Percentiles rank a stretch among this genome's conserved stretches.
phyloP scores from a whole-genome alignment of 92 coral and sea anemone genomes.

The Porites rus region DNA sequence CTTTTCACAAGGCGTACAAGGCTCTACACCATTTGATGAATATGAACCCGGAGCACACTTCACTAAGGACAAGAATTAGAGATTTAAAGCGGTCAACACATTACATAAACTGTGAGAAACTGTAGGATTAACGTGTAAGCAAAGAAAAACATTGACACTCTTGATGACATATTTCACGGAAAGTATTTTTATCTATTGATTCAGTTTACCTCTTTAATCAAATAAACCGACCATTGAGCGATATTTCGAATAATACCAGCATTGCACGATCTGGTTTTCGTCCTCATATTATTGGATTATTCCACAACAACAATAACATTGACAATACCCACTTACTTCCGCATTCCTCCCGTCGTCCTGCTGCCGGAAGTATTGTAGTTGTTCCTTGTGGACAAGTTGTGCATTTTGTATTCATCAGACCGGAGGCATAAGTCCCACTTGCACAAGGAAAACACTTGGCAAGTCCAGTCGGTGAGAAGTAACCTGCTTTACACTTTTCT shows the following conservation, averaged over 20 bases:
- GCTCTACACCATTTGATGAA: slow-evolving; percentile 94
- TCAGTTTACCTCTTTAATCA: no score
- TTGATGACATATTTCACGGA: no score
- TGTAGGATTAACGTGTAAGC: no score
- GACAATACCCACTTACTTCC: slow-evolving; percentile 79
- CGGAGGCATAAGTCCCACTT: slow-evolving; percentile 79
- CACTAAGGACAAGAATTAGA: slow-evolving; percentile 62
- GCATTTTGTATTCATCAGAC: slow-evolving; percentile 80
- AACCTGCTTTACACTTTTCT: slow-evolving; percentile 93
- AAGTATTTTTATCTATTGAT: no score
- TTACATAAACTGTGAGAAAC: no score
- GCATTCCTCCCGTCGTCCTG: slow-evolving; percentile 90
- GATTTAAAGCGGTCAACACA: neutral
- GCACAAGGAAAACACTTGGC: slow-evolving; percentile 91
- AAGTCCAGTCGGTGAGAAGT: slow-evolving; percentile 79
- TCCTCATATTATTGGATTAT: no score
- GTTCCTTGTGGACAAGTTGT: slow-evolving; percentile 92
- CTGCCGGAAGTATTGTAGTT: slow-evolving; percentile 85
- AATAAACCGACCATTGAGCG: no score
- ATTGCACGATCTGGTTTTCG: no score
- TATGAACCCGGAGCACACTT: slow-evolving; percentile 97
- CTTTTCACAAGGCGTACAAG: slow-evolving; percentile 89
- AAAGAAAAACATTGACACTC: no score
- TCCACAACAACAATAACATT: neutral
- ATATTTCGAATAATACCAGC: no score